Base-by-base conservation (phyloP, 2,888 invertebrate species). In the Prosopocoilus inquinatus region DNA sequence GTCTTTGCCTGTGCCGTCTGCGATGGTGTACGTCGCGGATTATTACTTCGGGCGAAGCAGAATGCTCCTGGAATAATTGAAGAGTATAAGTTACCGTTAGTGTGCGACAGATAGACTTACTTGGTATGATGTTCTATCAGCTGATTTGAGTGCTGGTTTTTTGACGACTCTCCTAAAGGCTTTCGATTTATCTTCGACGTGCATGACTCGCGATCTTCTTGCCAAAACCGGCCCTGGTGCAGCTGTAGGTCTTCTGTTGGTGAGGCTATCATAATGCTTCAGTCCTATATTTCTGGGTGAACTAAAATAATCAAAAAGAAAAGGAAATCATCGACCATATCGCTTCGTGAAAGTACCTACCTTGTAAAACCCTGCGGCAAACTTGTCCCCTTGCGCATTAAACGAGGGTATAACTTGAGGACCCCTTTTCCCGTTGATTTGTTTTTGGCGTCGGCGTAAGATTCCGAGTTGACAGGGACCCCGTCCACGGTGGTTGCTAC, bases 391-490 rank as follows among this genome's bases (percentile, higher is more conserved):
- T 15, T 45, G 33, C 12, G 9, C n/a, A 41, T 50, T 50, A 15
- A 43, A 2, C 16, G 13, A 1, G 41, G 9, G 9, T 9, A 35
- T 35, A 34, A 13, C 9, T 39, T 38, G 15, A 33, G 3, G 8
- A n/a, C 11, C 35, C 11, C 32, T 47, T 33, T 15, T n/a, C 64
- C 68, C 41, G 58, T 55, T 51, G 65, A 68, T 43, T 55, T 66
- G 9, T 60, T 55, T 58, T 65, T 67, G 12, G 56, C 63, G 28
- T 69, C 66, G 1, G 70, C 70, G 55, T 75, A 75, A 12, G 76
- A 72, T 58, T 74, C 77, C 50, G 70, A 66, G 54, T 74, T 70
- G 41, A 75, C 67, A n/a, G 72, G 67, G 52, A 78, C 65, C 38
- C 78, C 78, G 65, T 73, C 72, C 5, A 63, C 39, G 9, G 71